Percentiles rank a stretch among this genome's conserved stretches.
Evolutionary conservation across 2,888 invertebrate genomes (phyloP).

Genomic region (Cataglyphis albicans): DNA sequence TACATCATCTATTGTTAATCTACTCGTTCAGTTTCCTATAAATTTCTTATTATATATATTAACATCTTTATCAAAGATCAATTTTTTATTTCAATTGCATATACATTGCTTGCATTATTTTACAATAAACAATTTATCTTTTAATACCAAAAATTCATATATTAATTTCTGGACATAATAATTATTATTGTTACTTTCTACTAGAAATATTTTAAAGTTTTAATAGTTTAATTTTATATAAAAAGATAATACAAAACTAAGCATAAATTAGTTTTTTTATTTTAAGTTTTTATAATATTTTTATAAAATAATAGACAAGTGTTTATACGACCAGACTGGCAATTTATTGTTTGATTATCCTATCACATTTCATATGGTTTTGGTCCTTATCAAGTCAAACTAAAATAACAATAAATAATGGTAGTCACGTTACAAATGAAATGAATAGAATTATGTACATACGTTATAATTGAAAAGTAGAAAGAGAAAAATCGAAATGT

Average conservation of each 20-base stretch:
- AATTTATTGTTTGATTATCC: no score
- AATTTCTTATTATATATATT: no score
- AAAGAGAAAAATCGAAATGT: no score
- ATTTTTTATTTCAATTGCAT: not conserved
- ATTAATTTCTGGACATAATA: not conserved
- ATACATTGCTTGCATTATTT: not conserved
- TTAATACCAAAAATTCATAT: not conserved
- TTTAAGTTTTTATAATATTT: not conserved
- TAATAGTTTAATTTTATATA: not conserved
- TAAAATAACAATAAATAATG: no score
- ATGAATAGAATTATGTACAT: no score
- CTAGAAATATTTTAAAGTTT: not conserved
- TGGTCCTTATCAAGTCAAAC: no score
- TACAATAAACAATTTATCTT: not conserved
- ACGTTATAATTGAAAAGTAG: no score
- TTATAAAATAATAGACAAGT: not conserved
- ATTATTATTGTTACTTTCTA: not conserved
- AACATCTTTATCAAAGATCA: not conserved
- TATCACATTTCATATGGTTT: no score
- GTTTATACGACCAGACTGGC: no score
- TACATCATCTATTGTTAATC: not conserved
- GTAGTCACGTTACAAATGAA: no score
- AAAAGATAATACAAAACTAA: not conserved
- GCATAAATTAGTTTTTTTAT: not conserved
- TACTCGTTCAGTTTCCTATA: not conserved